phyloP scores from a whole-genome alignment of 2,797 vertebrate genomes.

The Anomalospiza imberbis region DNA sequence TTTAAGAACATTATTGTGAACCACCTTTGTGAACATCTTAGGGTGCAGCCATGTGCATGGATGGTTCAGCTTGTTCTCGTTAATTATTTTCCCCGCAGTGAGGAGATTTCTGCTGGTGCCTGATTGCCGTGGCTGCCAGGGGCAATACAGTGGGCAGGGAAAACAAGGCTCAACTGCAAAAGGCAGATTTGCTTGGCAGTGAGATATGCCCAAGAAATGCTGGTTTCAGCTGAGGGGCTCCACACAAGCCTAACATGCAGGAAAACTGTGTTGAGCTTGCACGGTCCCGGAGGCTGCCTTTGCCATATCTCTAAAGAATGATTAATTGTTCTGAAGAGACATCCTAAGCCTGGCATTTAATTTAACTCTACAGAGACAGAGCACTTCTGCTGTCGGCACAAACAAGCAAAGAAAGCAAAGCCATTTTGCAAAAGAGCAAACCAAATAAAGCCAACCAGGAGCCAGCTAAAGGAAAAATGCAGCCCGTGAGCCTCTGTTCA shows the following conservation, averaged over 20 bases:
- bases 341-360: neutral
- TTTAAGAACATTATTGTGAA: neutral
- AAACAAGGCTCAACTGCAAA: neutral
- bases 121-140: neutral
- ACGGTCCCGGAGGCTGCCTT: neutral
- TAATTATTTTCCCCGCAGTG: neutral
- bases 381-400: neutral
- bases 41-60: neutral
- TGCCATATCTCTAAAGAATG: neutral
- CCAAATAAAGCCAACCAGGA: neutral
- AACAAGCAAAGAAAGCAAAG: neutral
- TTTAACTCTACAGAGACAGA: neutral
- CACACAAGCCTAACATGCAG: neutral
- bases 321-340: neutral
- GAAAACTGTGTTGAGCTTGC: neutral
- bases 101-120: neutral
- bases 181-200: neutral
- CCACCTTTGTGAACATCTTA: neutral
- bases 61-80: neutral
- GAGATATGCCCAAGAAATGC: neutral
- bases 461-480: neutral
- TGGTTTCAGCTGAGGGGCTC: neutral
- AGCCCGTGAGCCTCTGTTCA: rapidly evolving
- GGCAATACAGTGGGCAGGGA: neutral
- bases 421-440: neutral